Evolutionary conservation across 2,888 invertebrate genomes (phyloP).

Genomic region (Ormia ochracea): DNA sequence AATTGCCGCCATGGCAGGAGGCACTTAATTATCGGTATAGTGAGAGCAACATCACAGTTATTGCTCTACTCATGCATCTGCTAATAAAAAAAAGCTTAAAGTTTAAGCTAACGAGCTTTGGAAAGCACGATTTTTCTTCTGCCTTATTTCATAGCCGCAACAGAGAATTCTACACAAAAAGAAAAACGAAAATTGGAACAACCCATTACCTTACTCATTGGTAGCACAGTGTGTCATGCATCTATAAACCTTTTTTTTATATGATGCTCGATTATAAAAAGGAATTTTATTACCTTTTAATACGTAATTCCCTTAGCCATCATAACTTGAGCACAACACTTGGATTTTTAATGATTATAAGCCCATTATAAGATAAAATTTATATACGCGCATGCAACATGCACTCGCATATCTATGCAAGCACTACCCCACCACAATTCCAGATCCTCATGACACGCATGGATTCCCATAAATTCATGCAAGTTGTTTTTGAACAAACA

Average conservation of each 20-base stretch:
- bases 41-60: too few relatives aligned
- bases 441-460: conserved; percentile 12
- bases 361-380: conserved; percentile 53
- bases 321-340: conserved; percentile 61
- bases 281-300: conserved; percentile 62
- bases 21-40: too few relatives aligned
- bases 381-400: conserved; percentile 24
- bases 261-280: conserved; percentile 52
- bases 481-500: conserved; percentile 42
- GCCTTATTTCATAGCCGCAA: too few relatives aligned
- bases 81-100: too few relatives aligned
- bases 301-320: conserved; percentile 61
- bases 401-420: background rate
- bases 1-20: too few relatives aligned
- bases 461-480: conserved; percentile 22
- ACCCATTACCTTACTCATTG: background rate
- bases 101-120: too few relatives aligned
- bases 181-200: too few relatives aligned
- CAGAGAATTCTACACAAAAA: too few relatives aligned
- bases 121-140: too few relatives aligned
- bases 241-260: conserved; percentile 17
- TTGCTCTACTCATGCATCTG: too few relatives aligned
- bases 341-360: conserved; percentile 58
- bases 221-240: background rate
- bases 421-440: background rate